Evolutionary conservation across 2,797 vertebrate genomes (phyloP), one percentile per base, ranked within the genome.

Genomic region (Acrocephalus scirpaceus): DNA sequence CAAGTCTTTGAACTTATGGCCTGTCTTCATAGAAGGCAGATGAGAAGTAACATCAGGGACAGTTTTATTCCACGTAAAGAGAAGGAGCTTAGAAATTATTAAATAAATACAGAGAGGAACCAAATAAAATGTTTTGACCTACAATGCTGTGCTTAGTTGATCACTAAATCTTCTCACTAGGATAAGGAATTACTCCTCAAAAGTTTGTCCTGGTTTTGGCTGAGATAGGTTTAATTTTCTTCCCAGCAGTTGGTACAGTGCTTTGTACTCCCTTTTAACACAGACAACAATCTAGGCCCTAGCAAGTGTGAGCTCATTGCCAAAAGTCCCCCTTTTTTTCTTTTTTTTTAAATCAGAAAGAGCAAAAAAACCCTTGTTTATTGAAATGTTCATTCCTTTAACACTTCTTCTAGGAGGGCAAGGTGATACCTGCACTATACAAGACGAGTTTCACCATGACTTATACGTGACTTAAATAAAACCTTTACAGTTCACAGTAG

Each of bases 221-320:
- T 84, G 38, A 15, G n/a, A 40, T 12, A 20, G 7, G 10, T 30
- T 71, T 47, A 4, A 40, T 71, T 65, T 65, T 34, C 45, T 27
- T 58, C 29, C 40, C 23, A 36, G 38, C 11, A 27, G 25, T 1
- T 65, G 30, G 5, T 45, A 51, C 9, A 53, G n/a, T 13, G 12
- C 21, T 71, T 38, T 19, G 10, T 18, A 27, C 27, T 30, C 7
- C 14, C 25, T 76, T 81, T 76, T 38, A 57, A 32, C 21, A 51
- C 2, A 61, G 9, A 14, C 8, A 78, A 36, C 1, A 1, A 27
- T 30, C 34, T 12, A 13, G 15, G 12, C 6, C 21, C 22, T 13
- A 54, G 32, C 5, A 81, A 70, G 17, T 2, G 4, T 11, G 23
- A 88, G 32, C 30, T 44, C 14, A 16, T 26, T 36, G 44, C 17